phyloP scores from a whole-genome alignment of 2,797 vertebrate species.

The Microctenopoma steveboyesi region DNA sequence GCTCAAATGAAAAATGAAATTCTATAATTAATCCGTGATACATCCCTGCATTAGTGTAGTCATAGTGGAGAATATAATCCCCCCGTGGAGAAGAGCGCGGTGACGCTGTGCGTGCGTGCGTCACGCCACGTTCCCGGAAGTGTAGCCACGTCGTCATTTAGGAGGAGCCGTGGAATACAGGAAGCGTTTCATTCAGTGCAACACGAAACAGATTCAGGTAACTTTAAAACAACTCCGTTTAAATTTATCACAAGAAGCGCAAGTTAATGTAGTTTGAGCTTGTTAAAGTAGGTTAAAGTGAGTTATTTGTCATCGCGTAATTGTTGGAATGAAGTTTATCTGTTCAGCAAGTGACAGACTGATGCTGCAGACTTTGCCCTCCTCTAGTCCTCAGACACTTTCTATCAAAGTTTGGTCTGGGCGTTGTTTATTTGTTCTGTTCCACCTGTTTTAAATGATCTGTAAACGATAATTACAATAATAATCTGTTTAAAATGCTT shows the following conservation, averaged over 20 bases:
- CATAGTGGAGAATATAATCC: too few relatives aligned
- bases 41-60: background rate
- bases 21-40: background rate
- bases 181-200: conserved; percentile 10
- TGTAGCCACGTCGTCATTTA: conserved; percentile 60
- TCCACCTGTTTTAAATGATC: background rate
- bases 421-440: background rate
- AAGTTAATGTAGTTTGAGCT: background rate
- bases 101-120: conserved; percentile 5
- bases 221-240: background rate
- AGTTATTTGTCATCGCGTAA: background rate
- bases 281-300: background rate
- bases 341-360: background rate
- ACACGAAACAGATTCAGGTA: conserved; percentile 16
- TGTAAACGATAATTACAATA: too few relatives aligned
- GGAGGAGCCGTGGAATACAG: conserved; percentile 9
- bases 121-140: conserved; percentile 51
- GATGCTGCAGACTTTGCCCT: conserved; percentile 43
- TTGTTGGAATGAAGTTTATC: conserved; percentile 23
- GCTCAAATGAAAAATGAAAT: background rate
- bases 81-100: background rate
- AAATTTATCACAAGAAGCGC: fast-evolving
- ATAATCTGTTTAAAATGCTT: background rate
- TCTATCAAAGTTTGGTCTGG: background rate
- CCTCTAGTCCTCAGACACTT: background rate